Base-by-base conservation (phyloP, 2,888 invertebrate species). In the Eremobia ochroleuca region DNA sequence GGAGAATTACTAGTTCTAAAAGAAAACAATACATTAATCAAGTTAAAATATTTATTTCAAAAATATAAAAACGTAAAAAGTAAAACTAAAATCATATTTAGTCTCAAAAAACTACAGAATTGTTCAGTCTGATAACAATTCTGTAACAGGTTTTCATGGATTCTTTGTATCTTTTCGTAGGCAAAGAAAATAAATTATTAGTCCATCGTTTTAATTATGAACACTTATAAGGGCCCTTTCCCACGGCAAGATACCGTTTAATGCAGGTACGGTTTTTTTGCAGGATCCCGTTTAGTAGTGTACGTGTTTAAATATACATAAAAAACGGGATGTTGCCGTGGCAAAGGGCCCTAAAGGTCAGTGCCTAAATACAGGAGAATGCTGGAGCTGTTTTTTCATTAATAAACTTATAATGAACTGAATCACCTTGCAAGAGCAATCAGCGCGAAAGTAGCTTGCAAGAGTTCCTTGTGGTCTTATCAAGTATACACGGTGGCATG, bases 111-210 rank as follows among this genome's bases (percentile, higher is more conserved):
- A 21, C 1, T 43, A 43, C n/a, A 13, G 6, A 13, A 43, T 66
- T 34, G 34, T 69, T 18, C 21, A 40, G 25, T 68, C 15, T 25
- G 13, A 1, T 40, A 55, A 13, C 13, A 43, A 13, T 40, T 28
- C 37, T 37, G 5, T 55, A 34, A 13, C 28, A 65, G 65, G 76
- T 76, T 18, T 74, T 28, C 34, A 21, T 73, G 34, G 21, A 73
- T 73, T 73, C 52, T 40, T 73, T 18, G 18, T 37, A 40, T 73
- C 1, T 40, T 28, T 66, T 21, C 37, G 2, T 25, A 5, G 9
- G 15, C 28, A 34, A 2, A 28, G n/a, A 1, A 62, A 40, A 40
- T 28, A 6, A 5, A 28, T 40, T 18, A n/a, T n/a, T 64, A n/a
- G 5, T 64, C 25, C 34, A 37, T 37, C 15, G n/a, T 40, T 11